Evolutionary conservation across 2,797 vertebrate genomes (phyloP).

Genomic region (Anabacerthia variegaticeps): DNA sequence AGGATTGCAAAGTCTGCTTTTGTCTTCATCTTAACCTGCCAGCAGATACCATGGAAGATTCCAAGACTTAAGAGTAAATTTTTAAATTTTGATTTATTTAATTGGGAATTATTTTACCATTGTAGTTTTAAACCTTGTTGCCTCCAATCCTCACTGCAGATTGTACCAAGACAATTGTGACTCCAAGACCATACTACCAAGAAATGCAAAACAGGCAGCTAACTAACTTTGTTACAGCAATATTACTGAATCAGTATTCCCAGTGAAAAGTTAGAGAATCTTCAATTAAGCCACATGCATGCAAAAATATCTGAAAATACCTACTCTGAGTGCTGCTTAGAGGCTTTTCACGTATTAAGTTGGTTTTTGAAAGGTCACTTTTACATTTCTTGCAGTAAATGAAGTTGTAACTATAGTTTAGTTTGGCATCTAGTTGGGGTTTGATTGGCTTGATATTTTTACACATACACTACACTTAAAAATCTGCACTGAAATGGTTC

Average conservation of each 20-base stretch:
- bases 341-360: neutral
- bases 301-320: neutral
- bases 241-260: neutral
- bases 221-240: neutral
- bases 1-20: neutral
- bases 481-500: neutral
- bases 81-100: neutral
- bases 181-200: neutral
- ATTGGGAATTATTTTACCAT: neutral
- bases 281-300: neutral
- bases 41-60: neutral
- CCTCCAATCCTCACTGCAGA: neutral
- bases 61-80: neutral
- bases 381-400: neutral
- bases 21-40: neutral
- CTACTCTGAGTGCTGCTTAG: neutral
- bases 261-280: neutral
- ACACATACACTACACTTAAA: neutral
- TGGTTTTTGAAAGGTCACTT: neutral
- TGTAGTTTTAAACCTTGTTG: neutral
- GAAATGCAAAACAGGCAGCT: neutral
- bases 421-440: neutral
- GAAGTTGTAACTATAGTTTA: neutral
- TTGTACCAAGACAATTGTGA: neutral
- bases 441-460: neutral